Evolutionary conservation across 2,888 invertebrate species (phyloP), one percentile per base, ranked within the genome.

Genomic region (Crocallis elinguaria): DNA sequence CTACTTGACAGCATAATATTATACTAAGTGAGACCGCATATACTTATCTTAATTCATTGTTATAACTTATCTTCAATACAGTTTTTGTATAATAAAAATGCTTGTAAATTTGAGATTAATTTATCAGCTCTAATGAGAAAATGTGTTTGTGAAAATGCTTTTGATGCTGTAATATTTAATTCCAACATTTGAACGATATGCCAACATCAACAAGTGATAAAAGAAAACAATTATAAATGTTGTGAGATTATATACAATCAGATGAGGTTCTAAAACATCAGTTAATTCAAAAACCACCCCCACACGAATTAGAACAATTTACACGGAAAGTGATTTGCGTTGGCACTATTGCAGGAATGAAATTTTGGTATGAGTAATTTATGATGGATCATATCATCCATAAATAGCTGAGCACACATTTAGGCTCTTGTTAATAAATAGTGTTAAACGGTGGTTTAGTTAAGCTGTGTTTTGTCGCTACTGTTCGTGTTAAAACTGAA

Each of bases 241-340:
- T 25, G 19, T 29, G 27, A n/a, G n/a, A 19, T 5, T 36, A 49
- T 49, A 23, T 50, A 43, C 23, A 37, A 43, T 50, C 37, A 21
- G 3, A 32, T 43, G 27, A 25, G 1, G 9, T 38, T 14, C 27
- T 16, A 32, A 35, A 38, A 44, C 12, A 16, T 37, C 16, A 41
- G 30, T 48, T 38, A 48, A 32, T 51, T 25, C 35, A 43, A 48
- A 53, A 32, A 21, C 35, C 39, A 53, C 12, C n/a, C 23, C 41
- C 53, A 54, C 32, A 27, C 43, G 21, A 17, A 32, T 43, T 33
- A 43, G 8, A 37, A 9, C 9, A 44, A 25, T 13, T 9, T 33
- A 14, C 12, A 37, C 3, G 25, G n/a, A 3, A n/a, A 9, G 9
- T 9, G 8, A 9, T 25, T 25, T 7, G n/a, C 4, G n/a, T 25